Base-by-base conservation (phyloP, 2,888 invertebrate species). In the Parascotia fuliginaria region DNA sequence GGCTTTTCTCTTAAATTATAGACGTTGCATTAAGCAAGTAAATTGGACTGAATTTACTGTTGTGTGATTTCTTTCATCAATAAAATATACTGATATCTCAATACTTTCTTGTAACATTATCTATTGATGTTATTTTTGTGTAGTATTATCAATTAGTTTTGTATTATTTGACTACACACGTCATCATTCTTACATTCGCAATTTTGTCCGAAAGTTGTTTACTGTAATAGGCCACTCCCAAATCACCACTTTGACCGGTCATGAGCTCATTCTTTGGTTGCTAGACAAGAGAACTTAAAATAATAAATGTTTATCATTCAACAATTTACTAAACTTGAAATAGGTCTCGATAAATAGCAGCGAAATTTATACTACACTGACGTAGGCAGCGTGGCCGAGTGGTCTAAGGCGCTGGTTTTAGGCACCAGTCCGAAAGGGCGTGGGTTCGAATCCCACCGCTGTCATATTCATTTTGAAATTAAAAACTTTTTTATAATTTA, bases 371-470 rank as follows among this genome's bases (percentile, higher is more conserved):
- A 0, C 0, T 0, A 0, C 0, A 0, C 0, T 0, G 0, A n/a
- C 6, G 14, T 37, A 65, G 93, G 93, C 93, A 93, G 93, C 93
- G 93, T 94, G 94, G 94, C 94, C 94, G 94, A 94, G 93, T 92
- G 94, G 94, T 94, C 94, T 93, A 94, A 94, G 94, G 94, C 94
- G 93, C 93, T 93, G 93, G 94, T 94, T 94, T 94, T 94, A 94
- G 94, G 94, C 94, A 93, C 94, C 94, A 94, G 94, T 93, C 94
- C 93, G 93, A 93, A 93, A 94, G 94, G 93, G 94, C 94, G 94
- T 94, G 94, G 94, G 94, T 94, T 94, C 94, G 94, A 94, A 94
- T 94, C 94, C 94, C 94, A 94, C 94, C 93, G 92, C 92, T 92
- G 92, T 92, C 92, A 92, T 32, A 83, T 16, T 0, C 45, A 70